Percentiles rank a stretch among this genome's conserved stretches.
Conservation (phyloP, 2,797 vertebrate species). For the Pyrocephalus nanus region DNA sequence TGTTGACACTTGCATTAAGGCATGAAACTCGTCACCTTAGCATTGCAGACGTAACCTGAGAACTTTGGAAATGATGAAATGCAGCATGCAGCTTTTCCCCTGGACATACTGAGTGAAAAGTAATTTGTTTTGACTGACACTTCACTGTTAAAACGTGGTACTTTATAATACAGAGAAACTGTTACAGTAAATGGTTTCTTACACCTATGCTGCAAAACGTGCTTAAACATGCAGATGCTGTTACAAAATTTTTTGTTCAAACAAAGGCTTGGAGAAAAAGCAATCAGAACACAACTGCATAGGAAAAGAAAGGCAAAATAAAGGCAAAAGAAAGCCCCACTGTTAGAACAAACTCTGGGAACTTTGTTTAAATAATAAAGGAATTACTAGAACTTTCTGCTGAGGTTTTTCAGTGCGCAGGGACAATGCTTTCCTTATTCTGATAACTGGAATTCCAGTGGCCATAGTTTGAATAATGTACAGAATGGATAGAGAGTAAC, state of each 20-base stretch:
- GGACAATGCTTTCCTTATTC: neutral
- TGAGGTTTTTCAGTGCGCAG: neutral
- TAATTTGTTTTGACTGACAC: neutral
- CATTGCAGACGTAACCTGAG: neutral
- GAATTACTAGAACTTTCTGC: neutral
- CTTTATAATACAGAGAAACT: neutral
- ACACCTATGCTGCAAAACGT: neutral
- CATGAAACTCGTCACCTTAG: neutral
- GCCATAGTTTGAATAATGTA: neutral
- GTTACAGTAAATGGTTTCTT: neutral
- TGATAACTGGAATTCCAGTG: neutral
- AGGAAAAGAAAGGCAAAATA: neutral
- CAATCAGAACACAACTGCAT: neutral
- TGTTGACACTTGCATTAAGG: neutral
- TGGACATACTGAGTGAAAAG: neutral
- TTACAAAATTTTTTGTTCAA: neutral
- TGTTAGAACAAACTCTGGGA: neutral
- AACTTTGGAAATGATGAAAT: neutral
- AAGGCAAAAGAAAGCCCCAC: too few relatives aligned
- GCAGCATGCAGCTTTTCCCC: neutral
- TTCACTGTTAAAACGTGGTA: neutral
- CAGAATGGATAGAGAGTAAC: neutral
- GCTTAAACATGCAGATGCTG: neutral
- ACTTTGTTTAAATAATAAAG: neutral
- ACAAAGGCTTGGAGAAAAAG: neutral